Percentiles rank a stretch among this genome's conserved stretches.
These are phyloP conservation scores for Oncorhynchus kisutch DNA, from an alignment of 2,113 vertebrate genomes.

Conservation along the genomic window DNA sequence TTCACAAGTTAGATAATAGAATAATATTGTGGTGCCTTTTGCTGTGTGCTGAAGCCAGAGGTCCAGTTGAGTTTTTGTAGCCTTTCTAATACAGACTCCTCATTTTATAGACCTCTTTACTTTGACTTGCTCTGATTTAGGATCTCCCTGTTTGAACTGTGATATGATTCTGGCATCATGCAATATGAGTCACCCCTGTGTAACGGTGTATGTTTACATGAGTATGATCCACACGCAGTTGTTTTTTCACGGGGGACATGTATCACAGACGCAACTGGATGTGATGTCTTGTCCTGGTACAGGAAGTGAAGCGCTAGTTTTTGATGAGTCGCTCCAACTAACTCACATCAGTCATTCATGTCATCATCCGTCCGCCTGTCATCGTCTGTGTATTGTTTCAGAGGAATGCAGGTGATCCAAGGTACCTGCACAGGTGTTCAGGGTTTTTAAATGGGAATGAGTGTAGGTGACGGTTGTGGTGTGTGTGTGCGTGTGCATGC, in stretches of 20 bases:
- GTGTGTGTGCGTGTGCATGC: slow-evolving; percentile 13
- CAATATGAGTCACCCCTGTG: slow-evolving; percentile 80
- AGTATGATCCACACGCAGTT: slow-evolving; percentile 62
- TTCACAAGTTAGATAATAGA: slow-evolving; percentile 98
- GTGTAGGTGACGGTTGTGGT: slow-evolving; percentile 21
- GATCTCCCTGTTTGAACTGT: slow-evolving; percentile 82
- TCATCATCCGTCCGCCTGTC: slow-evolving; percentile 53
- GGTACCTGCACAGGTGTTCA: slow-evolving; percentile 66
- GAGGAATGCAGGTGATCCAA: slow-evolving; percentile 52
- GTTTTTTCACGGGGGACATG: slow-evolving; percentile 64
- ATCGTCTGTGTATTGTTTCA: slow-evolving; percentile 42
- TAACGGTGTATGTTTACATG: slow-evolving; percentile 81
- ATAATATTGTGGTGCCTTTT: slow-evolving; percentile 99
- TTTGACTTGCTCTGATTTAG: slow-evolving; percentile 75
- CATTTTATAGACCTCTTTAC: slow-evolving; percentile 75
- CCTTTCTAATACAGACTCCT: slow-evolving; percentile 86
- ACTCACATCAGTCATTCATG: slow-evolving; percentile 40
- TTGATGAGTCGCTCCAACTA: slow-evolving; percentile 41
- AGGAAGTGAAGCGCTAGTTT: slow-evolving; percentile 29
- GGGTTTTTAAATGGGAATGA: slow-evolving; percentile 46
- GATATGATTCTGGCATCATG: slow-evolving; percentile 81
- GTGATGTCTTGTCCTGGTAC: slow-evolving; percentile 49
- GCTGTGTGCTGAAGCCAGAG: slow-evolving; percentile 96
- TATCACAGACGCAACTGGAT: slow-evolving; percentile 57
- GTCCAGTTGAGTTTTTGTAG: slow-evolving; percentile 90